Evolutionary conservation across 2,888 invertebrate genomes (phyloP).

Genomic region (Tholera decimalis): DNA sequence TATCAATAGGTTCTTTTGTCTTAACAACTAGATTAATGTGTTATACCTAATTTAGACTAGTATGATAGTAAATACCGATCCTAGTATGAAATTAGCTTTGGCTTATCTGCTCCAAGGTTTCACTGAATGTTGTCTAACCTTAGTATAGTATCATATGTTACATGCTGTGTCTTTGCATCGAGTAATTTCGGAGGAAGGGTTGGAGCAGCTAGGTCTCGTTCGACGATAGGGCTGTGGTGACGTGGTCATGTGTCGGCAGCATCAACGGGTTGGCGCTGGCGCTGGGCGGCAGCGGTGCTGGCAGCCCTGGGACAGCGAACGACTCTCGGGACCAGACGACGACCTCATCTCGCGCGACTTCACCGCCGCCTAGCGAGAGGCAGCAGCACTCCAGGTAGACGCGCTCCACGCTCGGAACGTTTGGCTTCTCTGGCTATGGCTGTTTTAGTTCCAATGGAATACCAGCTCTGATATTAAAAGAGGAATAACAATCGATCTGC

Average conservation of each 20-base stretch:
- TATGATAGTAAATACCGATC: conserved; percentile 71
- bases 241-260: conserved; percentile 91
- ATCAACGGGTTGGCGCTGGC: conserved; percentile 91
- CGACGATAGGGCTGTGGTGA: conserved; percentile 89
- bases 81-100: conserved; percentile 76
- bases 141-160: conserved; percentile 59
- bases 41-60: conserved; percentile 69
- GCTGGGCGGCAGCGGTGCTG: conserved; percentile 88
- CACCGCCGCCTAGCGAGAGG: conserved; percentile 87
- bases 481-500: neutral
- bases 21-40: conserved; percentile 72
- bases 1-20: conserved; percentile 70
- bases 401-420: conserved; percentile 86
- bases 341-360: conserved; percentile 86
- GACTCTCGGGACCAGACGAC: conserved; percentile 83
- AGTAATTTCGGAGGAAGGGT: conserved; percentile 56
- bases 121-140: conserved; percentile 60
- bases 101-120: conserved; percentile 86
- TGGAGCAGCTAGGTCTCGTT: conserved; percentile 86
- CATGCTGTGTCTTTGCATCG: conserved; percentile 57
- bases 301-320: conserved; percentile 81
- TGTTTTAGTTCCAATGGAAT: conserved; percentile 73
- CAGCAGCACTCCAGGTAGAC: conserved; percentile 90
- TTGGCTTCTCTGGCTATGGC: conserved; percentile 83
- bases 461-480: conserved; percentile 67